Evolutionary conservation across 2,888 invertebrate species (phyloP).

Genomic region (Morinoia aosen): DNA sequence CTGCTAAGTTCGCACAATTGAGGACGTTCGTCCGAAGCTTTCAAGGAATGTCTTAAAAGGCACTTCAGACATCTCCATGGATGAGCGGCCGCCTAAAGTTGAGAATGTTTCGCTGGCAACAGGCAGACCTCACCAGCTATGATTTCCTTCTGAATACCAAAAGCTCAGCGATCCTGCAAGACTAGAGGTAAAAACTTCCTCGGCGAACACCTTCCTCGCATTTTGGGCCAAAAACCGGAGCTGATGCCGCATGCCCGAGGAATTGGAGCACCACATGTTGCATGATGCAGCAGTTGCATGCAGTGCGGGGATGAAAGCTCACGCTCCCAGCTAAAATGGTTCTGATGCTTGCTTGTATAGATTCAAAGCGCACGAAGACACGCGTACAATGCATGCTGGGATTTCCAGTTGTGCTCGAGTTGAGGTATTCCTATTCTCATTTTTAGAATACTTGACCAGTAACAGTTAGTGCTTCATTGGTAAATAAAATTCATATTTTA

Average conservation of each 20-base stretch:
- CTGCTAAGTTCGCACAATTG: neutral
- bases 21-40: neutral
- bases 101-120: conserved; percentile 28
- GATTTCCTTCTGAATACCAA: conserved; percentile 43
- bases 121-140: conserved; percentile 31
- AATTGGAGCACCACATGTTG: conserved; percentile 33
- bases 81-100: conserved; percentile 42
- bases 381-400: neutral
- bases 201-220: conserved; percentile 16
- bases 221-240: conserved; percentile 34
- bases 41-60: conserved; percentile 21
- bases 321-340: neutral
- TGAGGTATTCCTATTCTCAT: neutral
- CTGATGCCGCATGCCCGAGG: conserved; percentile 33
- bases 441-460: neutral
- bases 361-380: neutral
- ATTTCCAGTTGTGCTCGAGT: neutral
- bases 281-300: conserved; percentile 16
- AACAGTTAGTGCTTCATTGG: neutral
- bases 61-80: conserved; percentile 1
- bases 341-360: neutral
- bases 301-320: neutral
- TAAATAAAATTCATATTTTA: neutral
- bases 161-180: neutral
- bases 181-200: neutral